Conservation (phyloP, 2,797 vertebrate genomes). For the Thripadectes ignobilis region DNA sequence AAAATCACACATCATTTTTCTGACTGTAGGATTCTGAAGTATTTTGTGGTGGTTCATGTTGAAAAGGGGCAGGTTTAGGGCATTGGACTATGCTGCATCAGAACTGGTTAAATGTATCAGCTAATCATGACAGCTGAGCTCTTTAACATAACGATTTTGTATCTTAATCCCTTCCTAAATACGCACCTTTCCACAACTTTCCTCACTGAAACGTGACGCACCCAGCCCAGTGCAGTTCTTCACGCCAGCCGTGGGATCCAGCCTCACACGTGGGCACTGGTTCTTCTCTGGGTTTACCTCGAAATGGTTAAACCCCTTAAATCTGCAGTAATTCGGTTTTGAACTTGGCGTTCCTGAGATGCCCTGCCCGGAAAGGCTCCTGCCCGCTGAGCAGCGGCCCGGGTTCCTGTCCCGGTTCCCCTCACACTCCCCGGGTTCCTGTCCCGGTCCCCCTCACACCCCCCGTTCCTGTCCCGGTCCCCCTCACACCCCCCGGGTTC, state of each 20-base stretch:
- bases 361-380: no score
- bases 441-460: background rate
- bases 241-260: background rate
- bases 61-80: background rate
- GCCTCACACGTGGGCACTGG: background rate
- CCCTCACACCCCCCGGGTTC: no score
- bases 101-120: background rate
- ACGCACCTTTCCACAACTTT: background rate
- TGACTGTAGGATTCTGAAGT: background rate
- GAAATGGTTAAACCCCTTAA: background rate
- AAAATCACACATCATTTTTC: background rate
- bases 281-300: background rate
- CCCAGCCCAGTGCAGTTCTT: accelerated
- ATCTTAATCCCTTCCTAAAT: background rate
- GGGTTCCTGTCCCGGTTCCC: background rate
- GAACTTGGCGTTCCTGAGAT: background rate
- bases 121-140: background rate
- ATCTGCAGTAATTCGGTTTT: background rate
- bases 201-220: no score
- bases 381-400: accelerated
- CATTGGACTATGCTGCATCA: background rate
- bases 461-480: background rate
- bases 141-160: background rate
- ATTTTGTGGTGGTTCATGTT: background rate
- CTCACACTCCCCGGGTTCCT: background rate